Conservation (phyloP, 2,797 vertebrate species). For the Nyctalus aviator region DNA sequence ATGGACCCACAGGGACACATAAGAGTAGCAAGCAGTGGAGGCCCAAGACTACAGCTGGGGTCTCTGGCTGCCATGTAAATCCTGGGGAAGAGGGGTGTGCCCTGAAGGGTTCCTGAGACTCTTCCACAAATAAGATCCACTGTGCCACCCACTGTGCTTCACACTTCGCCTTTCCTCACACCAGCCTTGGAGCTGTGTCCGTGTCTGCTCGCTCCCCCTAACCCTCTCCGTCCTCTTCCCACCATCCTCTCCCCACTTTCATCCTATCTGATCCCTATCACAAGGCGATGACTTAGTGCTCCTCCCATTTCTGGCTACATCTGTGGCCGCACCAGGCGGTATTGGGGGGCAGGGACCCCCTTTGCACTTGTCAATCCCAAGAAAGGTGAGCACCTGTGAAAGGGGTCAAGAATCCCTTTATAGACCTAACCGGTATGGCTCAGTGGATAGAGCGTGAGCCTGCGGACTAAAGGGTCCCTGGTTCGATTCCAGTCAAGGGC, state of each 20-base stretch:
- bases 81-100: too few species aligned
- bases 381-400: neutral
- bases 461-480: too few species aligned
- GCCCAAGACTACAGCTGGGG: too few species aligned
- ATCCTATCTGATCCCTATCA: neutral
- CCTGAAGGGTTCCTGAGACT: neutral
- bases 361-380: neutral
- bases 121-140: neutral
- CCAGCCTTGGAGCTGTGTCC: neutral
- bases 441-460: too few species aligned
- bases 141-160: neutral
- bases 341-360: neutral
- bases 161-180: neutral
- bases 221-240: too few species aligned
- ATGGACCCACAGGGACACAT: neutral
- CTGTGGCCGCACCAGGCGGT: too few species aligned
- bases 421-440: too few species aligned
- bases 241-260: neutral
- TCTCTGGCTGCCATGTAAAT: too few species aligned
- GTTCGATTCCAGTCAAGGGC: too few species aligned
- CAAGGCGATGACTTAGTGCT: neutral
- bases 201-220: neutral
- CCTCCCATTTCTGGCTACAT: neutral
- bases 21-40: neutral
- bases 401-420: neutral